Conservation (phyloP, 2,797 vertebrate species). For the Rhabdophis nuchalis region DNA sequence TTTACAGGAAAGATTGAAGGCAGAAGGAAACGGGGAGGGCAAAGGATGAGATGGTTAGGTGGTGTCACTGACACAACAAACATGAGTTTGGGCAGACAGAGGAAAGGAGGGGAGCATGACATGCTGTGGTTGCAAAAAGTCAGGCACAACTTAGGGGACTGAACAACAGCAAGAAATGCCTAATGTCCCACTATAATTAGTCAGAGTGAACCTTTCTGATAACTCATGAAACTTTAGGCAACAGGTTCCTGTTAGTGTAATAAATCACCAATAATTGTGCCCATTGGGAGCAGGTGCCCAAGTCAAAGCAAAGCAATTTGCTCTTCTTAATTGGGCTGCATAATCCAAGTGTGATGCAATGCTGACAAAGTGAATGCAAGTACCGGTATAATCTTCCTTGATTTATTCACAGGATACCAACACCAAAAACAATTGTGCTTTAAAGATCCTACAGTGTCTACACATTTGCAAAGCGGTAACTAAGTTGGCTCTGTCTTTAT, state of each 20-base stretch:
- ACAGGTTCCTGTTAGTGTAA: not conserved
- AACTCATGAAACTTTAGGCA: not conserved
- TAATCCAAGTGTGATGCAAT: not conserved
- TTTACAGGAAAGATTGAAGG: too few species aligned
- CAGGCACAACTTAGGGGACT: not conserved
- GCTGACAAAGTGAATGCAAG: constrained; percentile 23
- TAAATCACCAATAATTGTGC: not conserved
- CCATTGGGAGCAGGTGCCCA: not conserved
- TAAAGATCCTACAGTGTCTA: constrained; percentile 1
- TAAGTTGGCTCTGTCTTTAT: constrained; percentile 16
- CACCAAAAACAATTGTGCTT: not conserved
- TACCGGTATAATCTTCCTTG: not conserved
- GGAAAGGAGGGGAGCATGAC: not conserved
- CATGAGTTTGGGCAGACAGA: not conserved
- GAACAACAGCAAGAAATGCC: not conserved
- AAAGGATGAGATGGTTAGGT: not conserved
- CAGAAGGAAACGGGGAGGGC: not conserved
- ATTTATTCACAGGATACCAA: not conserved
- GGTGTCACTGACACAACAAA: not conserved
- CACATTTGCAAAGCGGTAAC: constrained; percentile 26
- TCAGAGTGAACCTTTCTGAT: not conserved
- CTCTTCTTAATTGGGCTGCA: not conserved
- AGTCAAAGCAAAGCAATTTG: not conserved
- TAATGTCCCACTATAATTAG: not conserved
- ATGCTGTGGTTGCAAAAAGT: not conserved